Conservation (phyloP, 2,888 invertebrate genomes). For the Nasonia oneida region DNA sequence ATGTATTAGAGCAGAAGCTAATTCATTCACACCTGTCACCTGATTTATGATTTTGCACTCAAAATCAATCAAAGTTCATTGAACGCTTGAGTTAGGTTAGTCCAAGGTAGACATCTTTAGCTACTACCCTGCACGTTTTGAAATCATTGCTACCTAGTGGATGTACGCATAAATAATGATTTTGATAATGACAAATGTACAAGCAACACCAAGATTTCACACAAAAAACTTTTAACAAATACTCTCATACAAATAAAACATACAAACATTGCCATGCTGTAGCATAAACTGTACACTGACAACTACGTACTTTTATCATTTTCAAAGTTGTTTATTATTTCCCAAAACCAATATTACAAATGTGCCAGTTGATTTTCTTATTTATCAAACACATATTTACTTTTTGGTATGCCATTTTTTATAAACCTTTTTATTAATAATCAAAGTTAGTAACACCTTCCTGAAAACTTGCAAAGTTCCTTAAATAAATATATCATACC, state of each 20-base stretch:
- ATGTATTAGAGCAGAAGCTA: background rate
- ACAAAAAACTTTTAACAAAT: background rate
- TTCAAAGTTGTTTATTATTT: background rate
- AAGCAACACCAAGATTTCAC: background rate
- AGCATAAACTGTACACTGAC: conserved; percentile 2
- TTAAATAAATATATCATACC: background rate
- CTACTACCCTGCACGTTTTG: background rate
- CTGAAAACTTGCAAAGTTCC: background rate
- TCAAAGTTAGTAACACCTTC: background rate
- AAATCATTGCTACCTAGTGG: background rate
- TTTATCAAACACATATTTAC: background rate
- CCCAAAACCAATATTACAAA: background rate
- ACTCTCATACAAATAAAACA: background rate
- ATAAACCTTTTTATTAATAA: background rate
- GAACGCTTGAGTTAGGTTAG: conserved; percentile 9
- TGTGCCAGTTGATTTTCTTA: background rate
- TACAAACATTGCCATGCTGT: conserved; percentile 7
- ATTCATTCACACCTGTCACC: background rate
- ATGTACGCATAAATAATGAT: background rate
- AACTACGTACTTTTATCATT: background rate
- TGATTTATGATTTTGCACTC: conserved; percentile 8
- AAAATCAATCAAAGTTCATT: conserved; percentile 10
- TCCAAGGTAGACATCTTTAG: conserved; percentile 4
- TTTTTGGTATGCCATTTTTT: background rate
- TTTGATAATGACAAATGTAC: background rate